These are phyloP conservation scores for Melanostoma scalare DNA, from an alignment of 2,888 invertebrate genomes.

Conservation along the genomic window DNA sequence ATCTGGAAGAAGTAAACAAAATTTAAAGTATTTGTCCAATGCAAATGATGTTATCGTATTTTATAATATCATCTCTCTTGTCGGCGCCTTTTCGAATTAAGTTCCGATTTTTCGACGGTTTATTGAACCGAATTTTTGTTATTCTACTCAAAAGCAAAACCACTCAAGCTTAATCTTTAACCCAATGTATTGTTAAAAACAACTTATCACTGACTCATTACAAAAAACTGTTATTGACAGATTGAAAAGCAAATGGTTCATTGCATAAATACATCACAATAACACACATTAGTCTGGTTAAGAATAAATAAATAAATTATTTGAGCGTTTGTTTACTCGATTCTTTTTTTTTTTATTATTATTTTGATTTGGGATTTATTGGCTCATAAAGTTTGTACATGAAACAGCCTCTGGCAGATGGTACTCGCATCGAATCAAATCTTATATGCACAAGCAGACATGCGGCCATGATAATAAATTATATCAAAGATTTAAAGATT, in stretches of 20 bases:
- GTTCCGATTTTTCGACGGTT: conserved; percentile 19
- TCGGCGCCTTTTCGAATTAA: background rate
- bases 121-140: conserved; percentile 27
- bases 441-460: conserved; percentile 21
- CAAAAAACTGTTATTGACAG: conserved; percentile 24
- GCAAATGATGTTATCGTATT: background rate
- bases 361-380: conserved; percentile 49
- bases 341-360: conserved; percentile 35
- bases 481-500: conserved; percentile 22
- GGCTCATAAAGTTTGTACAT: conserved; percentile 34
- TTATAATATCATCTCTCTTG: conserved; percentile 2
- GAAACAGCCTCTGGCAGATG: conserved; percentile 22
- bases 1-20: conserved; percentile 18
- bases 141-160: background rate
- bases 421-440: conserved; percentile 13
- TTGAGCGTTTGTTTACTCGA: conserved; percentile 9
- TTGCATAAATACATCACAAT: conserved; percentile 26
- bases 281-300: conserved; percentile 6
- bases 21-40: conserved; percentile 12
- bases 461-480: background rate
- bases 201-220: conserved; percentile 23
- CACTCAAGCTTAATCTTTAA: conserved; percentile 28
- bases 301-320: conserved; percentile 42
- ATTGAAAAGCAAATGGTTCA: conserved; percentile 34
- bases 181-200: conserved; percentile 11